Conservation (phyloP, 2,113 vertebrate genomes). For the Ibidorhyncha struthersii region DNA sequence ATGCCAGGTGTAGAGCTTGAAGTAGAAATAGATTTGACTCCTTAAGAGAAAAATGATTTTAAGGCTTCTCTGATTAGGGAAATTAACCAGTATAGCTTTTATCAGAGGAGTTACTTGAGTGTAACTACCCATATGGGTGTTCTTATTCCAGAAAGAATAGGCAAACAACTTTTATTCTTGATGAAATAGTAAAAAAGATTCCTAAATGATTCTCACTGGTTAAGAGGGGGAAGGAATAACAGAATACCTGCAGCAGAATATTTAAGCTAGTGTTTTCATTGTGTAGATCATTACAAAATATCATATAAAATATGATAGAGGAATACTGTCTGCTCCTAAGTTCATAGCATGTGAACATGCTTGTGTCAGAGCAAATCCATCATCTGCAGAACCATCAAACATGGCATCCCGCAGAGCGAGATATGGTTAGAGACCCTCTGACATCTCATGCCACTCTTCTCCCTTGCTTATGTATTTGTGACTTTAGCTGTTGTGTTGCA, state of each 20-base stretch:
- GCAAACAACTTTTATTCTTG: neutral
- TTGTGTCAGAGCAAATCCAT: neutral
- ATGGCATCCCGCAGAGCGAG: neutral
- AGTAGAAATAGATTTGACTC: neutral
- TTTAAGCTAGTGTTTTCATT: neutral
- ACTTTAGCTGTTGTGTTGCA: neutral
- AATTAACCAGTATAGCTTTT: neutral
- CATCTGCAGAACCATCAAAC: neutral
- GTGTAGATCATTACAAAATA: neutral
- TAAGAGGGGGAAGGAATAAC: neutral
- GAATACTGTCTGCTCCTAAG: neutral
- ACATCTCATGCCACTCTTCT: neutral
- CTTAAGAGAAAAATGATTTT: neutral
- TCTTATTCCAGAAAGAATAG: neutral
- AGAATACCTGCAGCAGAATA: neutral
- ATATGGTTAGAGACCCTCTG: neutral
- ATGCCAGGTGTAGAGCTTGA: neutral
- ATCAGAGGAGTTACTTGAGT: neutral
- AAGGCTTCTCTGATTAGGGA: neutral
- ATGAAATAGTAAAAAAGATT: neutral
- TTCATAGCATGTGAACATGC: neutral
- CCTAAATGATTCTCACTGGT: neutral
- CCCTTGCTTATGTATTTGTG: neutral
- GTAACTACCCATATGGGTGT: neutral
- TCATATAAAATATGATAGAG: rapidly evolving